Base-by-base conservation (phyloP, 2,888 invertebrate species). In the Cylloceria caligata region DNA sequence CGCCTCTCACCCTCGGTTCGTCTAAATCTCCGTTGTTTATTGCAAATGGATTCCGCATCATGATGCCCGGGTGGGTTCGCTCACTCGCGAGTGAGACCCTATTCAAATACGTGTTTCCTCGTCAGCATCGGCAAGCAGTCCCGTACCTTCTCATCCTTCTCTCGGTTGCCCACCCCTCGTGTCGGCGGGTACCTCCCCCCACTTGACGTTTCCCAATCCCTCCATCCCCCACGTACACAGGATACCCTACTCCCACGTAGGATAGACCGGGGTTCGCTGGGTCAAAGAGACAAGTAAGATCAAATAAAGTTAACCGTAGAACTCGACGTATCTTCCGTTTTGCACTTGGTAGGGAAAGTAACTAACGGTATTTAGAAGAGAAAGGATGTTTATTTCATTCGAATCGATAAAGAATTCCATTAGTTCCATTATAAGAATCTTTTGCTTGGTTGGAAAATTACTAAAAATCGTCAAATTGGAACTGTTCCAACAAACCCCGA, bases 41-140 rank as follows among this genome's bases (percentile, higher is more conserved):
- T 92, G 92, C 92, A 92, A 92, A 92, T 92, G 92, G 91, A 92
- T 92, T 92, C 90, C 89, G 88, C 90, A 90, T 90, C 89, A 90
- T 88, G 90, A 90, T 88, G 88, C 89, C 88, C 88, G 87, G 86
- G 89, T 88, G 88, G 88, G 86, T 90, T 84, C 83, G 85, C 57
- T 71, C 69, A 57, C 69, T 71, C 57, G 55, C 69, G 45, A 19
- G 24, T 24, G 68, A 74, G 87, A 88, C 88, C 88, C 89, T 88
- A 90, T 89, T 90, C 89, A 88, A 89, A 90, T 90, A 88, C 87
- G 88, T 89, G 87, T 89, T 89, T 90, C 87, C 89, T 88, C 88
- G 88, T 88, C 88, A 83, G 75, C 73, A 74, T 75, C 76, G 47
- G 65, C 77, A 81, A 76, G 60, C 71, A n/a, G n/a, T n/a, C n/a